Conservation (phyloP, 1,140 invertebrate species). For the Eurosta solidaginis region DNA sequence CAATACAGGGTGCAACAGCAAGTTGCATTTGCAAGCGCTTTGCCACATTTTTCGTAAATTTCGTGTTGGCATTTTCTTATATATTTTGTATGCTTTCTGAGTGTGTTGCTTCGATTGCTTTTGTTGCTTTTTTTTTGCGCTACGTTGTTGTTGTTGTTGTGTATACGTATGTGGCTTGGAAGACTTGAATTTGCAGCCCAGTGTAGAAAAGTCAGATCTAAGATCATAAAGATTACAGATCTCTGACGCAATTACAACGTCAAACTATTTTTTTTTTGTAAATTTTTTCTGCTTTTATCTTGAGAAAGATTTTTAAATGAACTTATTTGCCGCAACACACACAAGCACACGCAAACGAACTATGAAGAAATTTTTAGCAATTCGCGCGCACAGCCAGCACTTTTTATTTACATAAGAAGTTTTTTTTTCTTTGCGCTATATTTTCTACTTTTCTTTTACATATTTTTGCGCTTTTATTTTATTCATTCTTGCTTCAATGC, state of each 20-base stretch:
- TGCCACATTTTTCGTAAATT: constrained; percentile 25
- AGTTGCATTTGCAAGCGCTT: constrained; percentile 30
- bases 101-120: background rate
- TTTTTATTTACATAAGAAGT: constrained; percentile 11
- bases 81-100: too few species aligned
- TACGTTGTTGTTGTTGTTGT: constrained; percentile 29
- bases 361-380: background rate
- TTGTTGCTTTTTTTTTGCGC: constrained; percentile 9
- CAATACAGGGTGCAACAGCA: constrained; percentile 46
- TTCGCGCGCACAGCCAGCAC: constrained; percentile 8
- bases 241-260: background rate
- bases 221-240: constrained; percentile 4
- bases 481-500: background rate
- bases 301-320: background rate
- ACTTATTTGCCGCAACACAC: constrained; percentile 9
- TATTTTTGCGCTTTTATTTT: background rate
- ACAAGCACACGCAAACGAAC: constrained; percentile 20
- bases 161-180: background rate
- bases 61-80: constrained; percentile 8
- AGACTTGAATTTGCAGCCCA: constrained; percentile 1
- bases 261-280: background rate
- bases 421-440: background rate
- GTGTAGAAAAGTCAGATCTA: background rate
- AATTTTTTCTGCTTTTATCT: background rate
- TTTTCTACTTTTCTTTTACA: too few species aligned